Percentiles rank a stretch among this genome's conserved stretches.
Evolutionary conservation across 2,888 invertebrate genomes (phyloP).

Genomic region (Apoderus coryli): DNA sequence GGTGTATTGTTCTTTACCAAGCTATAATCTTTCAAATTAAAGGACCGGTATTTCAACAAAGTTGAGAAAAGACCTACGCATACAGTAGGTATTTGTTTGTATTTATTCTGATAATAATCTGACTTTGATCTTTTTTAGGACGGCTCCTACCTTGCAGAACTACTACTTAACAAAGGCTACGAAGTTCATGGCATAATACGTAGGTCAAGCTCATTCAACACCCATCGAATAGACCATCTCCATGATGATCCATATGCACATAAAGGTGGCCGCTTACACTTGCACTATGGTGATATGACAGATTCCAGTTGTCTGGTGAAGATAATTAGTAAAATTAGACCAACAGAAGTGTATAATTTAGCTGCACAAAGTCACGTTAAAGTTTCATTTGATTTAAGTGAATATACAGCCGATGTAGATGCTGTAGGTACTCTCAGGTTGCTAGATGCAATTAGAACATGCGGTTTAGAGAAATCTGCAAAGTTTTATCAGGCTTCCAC

Average conservation of each 20-base stretch:
- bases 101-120: neutral
- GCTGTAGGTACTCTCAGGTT: constrained; percentile 86
- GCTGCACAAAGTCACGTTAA: constrained; percentile 99
- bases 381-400: constrained; percentile 95
- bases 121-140: constrained; percentile 46
- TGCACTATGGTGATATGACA: constrained; percentile 98
- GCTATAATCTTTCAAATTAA: too few species aligned
- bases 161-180: constrained; percentile 83
- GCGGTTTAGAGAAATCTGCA: constrained; percentile 64
- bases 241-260: constrained; percentile 85
- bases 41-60: too few species aligned
- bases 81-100: too few species aligned
- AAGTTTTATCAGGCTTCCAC: constrained; percentile 94
- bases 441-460: constrained; percentile 82
- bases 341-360: constrained; percentile 93
- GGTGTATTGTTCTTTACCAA: too few species aligned
- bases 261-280: constrained; percentile 70
- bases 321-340: constrained; percentile 60
- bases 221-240: constrained; percentile 87
- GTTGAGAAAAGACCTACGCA: too few species aligned
- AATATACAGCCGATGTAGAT: constrained; percentile 98
- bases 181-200: constrained; percentile 92
- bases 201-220: constrained; percentile 92
- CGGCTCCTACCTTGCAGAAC: constrained; percentile 94
- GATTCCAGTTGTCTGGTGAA: constrained; percentile 91